Percentiles rank a stretch among this genome's conserved stretches.
phyloP scores from a whole-genome alignment of 1,140 invertebrate genomes.

The Ceratosolen solmsi region DNA sequence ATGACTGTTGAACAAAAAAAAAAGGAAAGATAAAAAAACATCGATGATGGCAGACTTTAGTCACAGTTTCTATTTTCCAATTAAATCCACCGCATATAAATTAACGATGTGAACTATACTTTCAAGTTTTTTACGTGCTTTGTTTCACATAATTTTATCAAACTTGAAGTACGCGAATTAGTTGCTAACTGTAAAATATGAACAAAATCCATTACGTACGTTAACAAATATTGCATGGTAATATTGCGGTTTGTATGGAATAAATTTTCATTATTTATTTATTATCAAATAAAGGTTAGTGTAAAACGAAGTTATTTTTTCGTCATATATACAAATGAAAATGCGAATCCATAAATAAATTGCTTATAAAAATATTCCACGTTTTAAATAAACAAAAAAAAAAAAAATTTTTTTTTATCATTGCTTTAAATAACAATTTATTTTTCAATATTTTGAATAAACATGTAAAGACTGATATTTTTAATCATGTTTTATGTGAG shows the following conservation, averaged over 20 bases:
- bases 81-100: too few species aligned
- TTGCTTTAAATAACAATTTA: too few species aligned
- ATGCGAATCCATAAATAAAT: background rate
- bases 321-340: background rate
- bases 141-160: background rate
- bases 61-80: too few species aligned
- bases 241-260: background rate
- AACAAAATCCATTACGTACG: background rate
- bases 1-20: too few species aligned
- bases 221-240: background rate
- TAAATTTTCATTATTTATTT: background rate
- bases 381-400: too few species aligned
- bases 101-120: too few species aligned
- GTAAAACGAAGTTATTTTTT: background rate
- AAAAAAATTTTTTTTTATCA: too few species aligned
- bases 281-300: background rate
- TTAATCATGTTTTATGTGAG: too few species aligned
- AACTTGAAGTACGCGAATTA: background rate
- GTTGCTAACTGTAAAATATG: background rate
- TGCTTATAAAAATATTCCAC: background rate
- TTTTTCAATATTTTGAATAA: too few species aligned
- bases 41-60: too few species aligned
- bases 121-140: background rate
- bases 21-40: too few species aligned
- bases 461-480: too few species aligned